Percentiles rank a stretch among this genome's conserved stretches.
These are phyloP conservation scores for Crioceris asparagi DNA, from an alignment of 2,888 invertebrate species.

Conservation along the genomic window DNA sequence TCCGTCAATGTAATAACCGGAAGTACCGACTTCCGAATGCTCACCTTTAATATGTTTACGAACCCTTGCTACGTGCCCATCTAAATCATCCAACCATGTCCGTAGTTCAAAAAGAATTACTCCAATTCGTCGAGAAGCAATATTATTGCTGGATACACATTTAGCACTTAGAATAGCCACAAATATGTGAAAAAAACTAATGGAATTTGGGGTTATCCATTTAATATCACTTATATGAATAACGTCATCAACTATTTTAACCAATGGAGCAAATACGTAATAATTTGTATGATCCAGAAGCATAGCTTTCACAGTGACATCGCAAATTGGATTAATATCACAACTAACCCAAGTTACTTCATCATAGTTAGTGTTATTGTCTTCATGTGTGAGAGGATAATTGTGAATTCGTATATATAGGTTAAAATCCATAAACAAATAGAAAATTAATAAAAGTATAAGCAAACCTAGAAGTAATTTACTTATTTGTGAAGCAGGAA, in stretches of 20 bases:
- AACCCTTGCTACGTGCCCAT: slow-evolving; percentile 75
- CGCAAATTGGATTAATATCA: slow-evolving; percentile 62
- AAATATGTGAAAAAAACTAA: slow-evolving; percentile 69
- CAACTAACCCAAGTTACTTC: slow-evolving; percentile 55
- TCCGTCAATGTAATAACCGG: slow-evolving; percentile 76
- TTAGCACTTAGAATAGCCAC: slow-evolving; percentile 66
- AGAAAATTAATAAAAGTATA: slow-evolving; percentile 49
- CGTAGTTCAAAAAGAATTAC: slow-evolving; percentile 69
- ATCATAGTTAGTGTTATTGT: slow-evolving; percentile 37
- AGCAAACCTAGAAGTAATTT: slow-evolving; percentile 53
- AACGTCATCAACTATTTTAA: slow-evolving; percentile 59
- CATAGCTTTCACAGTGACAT: slow-evolving; percentile 72
- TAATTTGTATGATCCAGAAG: slow-evolving; percentile 77
- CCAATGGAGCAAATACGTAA: slow-evolving; percentile 70
- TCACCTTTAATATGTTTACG: slow-evolving; percentile 66
- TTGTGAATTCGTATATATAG: slow-evolving; percentile 60
- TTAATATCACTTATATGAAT: slow-evolving; percentile 36
- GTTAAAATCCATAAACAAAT: slow-evolving; percentile 61
- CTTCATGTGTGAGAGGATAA: slow-evolving; percentile 46
- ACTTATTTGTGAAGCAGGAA: slow-evolving; percentile 62
- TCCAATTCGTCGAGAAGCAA: slow-evolving; percentile 60
- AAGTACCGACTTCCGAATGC: slow-evolving; percentile 66
- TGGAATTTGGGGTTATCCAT: slow-evolving; percentile 71
- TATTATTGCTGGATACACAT: slow-evolving; percentile 59
- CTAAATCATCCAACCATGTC: slow-evolving; percentile 75